These are phyloP conservation scores for Belgica antarctica DNA, from an alignment of 2,888 invertebrate species.

Conservation along the genomic window DNA sequence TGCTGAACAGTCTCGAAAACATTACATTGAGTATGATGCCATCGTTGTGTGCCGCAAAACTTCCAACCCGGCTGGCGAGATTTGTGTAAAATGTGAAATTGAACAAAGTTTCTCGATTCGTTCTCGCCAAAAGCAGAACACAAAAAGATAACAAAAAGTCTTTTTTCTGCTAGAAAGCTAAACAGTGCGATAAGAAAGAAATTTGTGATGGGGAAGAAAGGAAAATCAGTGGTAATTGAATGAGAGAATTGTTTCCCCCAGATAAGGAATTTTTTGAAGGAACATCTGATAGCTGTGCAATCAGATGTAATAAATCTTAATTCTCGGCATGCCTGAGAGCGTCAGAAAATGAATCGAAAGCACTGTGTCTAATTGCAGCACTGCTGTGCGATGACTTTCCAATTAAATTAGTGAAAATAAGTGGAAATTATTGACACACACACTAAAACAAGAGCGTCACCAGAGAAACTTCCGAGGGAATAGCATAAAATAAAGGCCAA, in stretches of 20 bases:
- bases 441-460: neutral
- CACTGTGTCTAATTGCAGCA: neutral
- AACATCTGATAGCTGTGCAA: constrained; percentile 25
- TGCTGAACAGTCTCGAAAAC: constrained; percentile 12
- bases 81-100: neutral
- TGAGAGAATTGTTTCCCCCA: neutral
- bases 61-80: no score
- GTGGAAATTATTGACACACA: constrained; percentile 1
- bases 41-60: neutral
- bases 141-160: neutral
- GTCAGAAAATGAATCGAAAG: neutral
- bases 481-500: neutral
- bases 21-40: constrained; percentile 16
- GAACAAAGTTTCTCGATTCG: neutral
- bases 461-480: neutral
- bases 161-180: neutral
- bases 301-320: constrained; percentile 35
- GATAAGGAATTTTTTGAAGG: neutral
- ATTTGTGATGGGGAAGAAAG: constrained; percentile 5
- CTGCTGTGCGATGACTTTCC: neutral
- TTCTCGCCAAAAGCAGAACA: neutral
- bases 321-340: neutral
- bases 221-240: constrained; percentile 31
- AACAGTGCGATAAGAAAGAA: neutral
- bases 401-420: neutral